Evolutionary conservation across 2,113 vertebrate species (phyloP).

Genomic region (Taxidea taxus): DNA sequence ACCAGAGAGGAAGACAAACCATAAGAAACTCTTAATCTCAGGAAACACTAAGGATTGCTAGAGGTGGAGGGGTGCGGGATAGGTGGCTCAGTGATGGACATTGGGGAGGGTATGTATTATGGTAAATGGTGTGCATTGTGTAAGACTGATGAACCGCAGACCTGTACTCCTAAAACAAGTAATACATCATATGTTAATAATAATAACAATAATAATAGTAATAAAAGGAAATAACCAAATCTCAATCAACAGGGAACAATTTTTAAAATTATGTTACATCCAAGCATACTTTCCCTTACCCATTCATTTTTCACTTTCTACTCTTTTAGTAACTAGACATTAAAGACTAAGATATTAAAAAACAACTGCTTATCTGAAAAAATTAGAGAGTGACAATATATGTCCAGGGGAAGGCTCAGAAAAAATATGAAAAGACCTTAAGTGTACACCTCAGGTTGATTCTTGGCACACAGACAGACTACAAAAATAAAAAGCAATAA

Average conservation of each 20-base stretch:
- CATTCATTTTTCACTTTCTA: background rate
- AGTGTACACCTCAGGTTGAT: background rate
- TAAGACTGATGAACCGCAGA: too few species aligned
- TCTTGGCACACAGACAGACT: background rate
- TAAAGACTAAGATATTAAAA: background rate
- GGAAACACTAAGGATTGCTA: too few species aligned
- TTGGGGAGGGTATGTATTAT: too few species aligned
- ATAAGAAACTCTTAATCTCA: too few species aligned
- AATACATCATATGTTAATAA: too few species aligned
- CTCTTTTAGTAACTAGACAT: background rate
- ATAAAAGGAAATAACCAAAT: background rate
- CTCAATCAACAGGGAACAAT: background rate
- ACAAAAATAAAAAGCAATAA: background rate
- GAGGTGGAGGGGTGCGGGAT: too few species aligned
- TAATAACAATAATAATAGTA: too few species aligned
- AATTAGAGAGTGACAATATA: background rate
- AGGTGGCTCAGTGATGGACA: too few species aligned
- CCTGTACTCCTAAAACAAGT: too few species aligned
- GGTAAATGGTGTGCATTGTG: too few species aligned
- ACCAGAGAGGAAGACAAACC: too few species aligned
- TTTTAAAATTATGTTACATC: background rate
- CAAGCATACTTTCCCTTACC: background rate
- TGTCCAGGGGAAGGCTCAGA: background rate
- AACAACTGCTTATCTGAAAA: background rate
- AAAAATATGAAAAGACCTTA: background rate